Evolutionary conservation across 2,888 invertebrate genomes (phyloP).

Genomic region (Acleris literana): DNA sequence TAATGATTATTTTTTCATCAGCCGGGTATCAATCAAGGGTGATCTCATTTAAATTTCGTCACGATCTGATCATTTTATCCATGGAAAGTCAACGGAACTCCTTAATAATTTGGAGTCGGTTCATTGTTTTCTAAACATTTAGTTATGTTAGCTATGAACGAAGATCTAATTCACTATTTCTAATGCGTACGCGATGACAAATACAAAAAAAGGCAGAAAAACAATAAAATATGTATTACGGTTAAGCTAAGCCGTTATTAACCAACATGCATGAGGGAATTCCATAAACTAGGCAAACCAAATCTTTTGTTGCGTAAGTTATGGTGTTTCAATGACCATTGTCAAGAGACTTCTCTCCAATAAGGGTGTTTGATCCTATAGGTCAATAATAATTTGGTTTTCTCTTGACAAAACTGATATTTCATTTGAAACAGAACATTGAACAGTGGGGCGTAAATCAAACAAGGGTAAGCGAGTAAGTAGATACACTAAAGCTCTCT

Average conservation of each 20-base stretch:
- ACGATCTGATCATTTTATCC: too few species aligned
- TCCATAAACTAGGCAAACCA: slow-evolving; percentile 47
- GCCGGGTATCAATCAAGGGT: too few species aligned
- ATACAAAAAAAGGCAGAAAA: slow-evolving; percentile 28
- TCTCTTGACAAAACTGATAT: slow-evolving; percentile 54
- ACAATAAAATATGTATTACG: slow-evolving; percentile 15
- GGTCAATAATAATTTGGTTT: slow-evolving; percentile 40
- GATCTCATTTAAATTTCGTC: too few species aligned
- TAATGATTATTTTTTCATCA: too few species aligned
- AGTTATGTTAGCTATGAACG: slow-evolving; percentile 1
- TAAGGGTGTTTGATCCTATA: slow-evolving; percentile 7
- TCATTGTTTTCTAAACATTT: too few species aligned
- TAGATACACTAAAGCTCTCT: slow-evolving; percentile 69
- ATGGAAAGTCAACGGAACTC: too few species aligned
- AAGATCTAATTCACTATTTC: slow-evolving; percentile 22
- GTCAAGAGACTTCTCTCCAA: slow-evolving; percentile 48
- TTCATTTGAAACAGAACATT: slow-evolving; percentile 53
- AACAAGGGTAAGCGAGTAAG: slow-evolving; percentile 76
- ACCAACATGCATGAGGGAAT: slow-evolving; percentile 51
- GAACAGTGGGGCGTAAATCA: slow-evolving; percentile 65
- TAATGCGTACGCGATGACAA: slow-evolving; percentile 21
- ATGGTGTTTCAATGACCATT: slow-evolving; percentile 41
- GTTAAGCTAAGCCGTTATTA: slow-evolving; percentile 55
- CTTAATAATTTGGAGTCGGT: too few species aligned
- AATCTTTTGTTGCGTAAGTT: slow-evolving; percentile 45